Base-by-base conservation (phyloP, 2,797 vertebrate species). In the Nyctalus aviator region DNA sequence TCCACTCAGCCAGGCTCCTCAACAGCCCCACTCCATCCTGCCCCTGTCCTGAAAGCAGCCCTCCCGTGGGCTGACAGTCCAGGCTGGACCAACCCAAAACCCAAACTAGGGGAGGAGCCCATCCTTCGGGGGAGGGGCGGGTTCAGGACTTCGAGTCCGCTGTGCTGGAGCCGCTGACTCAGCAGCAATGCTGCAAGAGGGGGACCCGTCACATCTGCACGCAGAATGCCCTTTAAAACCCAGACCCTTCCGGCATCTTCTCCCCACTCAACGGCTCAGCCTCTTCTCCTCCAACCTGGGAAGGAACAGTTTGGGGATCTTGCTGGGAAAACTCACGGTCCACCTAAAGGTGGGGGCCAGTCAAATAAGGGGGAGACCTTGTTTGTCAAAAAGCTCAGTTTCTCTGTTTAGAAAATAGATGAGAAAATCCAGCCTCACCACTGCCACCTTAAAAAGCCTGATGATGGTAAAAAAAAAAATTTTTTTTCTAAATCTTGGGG, bases 371-470 rank as follows among this genome's bases (percentile, higher is more conserved):
- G 50, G 14, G 71, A 66, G 30, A 59, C 3, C 18, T 57, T 13
- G 1, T 46, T 82, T 69, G 75, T 84, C 55, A 50, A 86, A 69
- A n/a, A 72, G 88, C 37, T 92, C 37, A 17, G 46, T 81, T 96
- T 93, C 64, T 93, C 55, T 72, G 27, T 90, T 79, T 94, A 90
- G 85, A 87, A 95, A 88, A 85, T n/a, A 55, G 44, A 86, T 32
- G 4, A 76, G 18, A 94, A 96, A 66, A 87, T 55, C 44, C 41
- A 25, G 18, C n/a, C 90, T 94, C 55, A 89, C 59, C 75, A 87
- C 53, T 50, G 44, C 78, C 62, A 92, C 93, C 32, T 88, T 78
- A 37, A 37, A 91, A 88, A 82, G 71, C 62, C 75, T 95, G 86
- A 64, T 30, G 53, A 71, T 81, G 62, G 27, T 15, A 69, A 77